phyloP scores from a whole-genome alignment of 2,797 vertebrate species.

The Microctenopoma lineatum region DNA sequence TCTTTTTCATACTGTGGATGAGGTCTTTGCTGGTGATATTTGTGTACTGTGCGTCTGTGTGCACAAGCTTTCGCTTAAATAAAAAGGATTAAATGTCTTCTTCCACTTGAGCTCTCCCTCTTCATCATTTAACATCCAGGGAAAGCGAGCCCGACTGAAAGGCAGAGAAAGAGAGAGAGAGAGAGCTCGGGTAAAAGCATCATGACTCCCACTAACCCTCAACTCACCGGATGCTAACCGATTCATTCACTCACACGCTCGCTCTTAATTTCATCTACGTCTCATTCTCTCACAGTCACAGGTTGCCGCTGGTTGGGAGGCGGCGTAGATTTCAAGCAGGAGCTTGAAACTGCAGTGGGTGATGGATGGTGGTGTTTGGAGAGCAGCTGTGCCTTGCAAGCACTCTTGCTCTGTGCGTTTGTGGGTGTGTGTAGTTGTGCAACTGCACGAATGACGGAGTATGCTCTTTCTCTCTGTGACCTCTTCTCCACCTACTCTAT shows the following conservation, averaged over 20 bases:
- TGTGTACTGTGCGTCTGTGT: neutral
- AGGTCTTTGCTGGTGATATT: neutral
- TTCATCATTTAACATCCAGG: neutral
- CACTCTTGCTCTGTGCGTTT: conserved; percentile 27
- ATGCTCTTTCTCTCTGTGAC: conserved; percentile 35
- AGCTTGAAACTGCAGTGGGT: conserved; percentile 61
- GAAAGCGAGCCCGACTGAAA: neutral
- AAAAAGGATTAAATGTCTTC: neutral
- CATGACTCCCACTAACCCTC: conserved; percentile 17
- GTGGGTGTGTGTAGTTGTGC: neutral
- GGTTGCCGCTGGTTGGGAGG: conserved; percentile 32
- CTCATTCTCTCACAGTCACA: conserved; percentile 12
- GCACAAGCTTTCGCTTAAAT: neutral
- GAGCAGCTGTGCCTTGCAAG: conserved; percentile 64
- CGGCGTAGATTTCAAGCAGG: conserved; percentile 40
- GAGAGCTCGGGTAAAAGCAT: conserved; percentile 14
- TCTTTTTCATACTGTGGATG: neutral
- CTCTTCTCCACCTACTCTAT: conserved; percentile 46
- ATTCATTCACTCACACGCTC: conserved; percentile 14
- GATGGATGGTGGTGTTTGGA: conserved; percentile 71
- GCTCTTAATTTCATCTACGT: conserved; percentile 22
- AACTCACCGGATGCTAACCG: conserved; percentile 21
- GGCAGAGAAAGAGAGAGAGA: neutral
- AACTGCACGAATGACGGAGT: conserved; percentile 13
- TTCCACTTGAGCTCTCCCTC: neutral